Conservation (phyloP, 1,140 invertebrate genomes). For the Pachyrhynchus sulphureomaculatus region DNA sequence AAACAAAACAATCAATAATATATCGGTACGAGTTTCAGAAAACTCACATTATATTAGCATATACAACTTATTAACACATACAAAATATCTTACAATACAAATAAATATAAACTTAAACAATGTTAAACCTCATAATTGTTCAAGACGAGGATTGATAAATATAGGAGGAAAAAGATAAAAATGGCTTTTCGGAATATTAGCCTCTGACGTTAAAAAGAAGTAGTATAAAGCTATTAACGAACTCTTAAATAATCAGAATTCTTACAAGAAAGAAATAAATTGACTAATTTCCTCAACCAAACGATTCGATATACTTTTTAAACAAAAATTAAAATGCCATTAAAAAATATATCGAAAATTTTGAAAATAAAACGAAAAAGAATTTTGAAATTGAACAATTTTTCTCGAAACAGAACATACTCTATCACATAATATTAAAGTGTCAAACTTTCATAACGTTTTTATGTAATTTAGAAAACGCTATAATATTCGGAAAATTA, state of each 20-base stretch:
- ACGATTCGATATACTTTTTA: background rate
- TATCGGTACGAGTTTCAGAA: background rate
- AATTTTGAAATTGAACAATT: too few relatives aligned
- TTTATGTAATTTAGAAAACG: too few relatives aligned
- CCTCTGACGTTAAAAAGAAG: conserved; percentile 5
- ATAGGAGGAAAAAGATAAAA: too few relatives aligned
- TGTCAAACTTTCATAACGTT: too few relatives aligned
- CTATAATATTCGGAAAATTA: too few relatives aligned
- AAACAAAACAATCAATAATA: background rate
- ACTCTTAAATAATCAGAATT: background rate
- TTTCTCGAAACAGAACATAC: too few relatives aligned
- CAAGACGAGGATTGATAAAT: too few relatives aligned
- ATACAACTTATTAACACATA: conserved; percentile 1
- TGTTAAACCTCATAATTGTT: background rate
- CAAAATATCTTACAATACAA: background rate
- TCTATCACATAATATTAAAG: too few relatives aligned
- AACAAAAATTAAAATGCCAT: too few relatives aligned
- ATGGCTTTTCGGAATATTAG: conserved; percentile 20
- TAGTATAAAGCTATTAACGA: conserved; percentile 2
- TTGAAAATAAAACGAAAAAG: too few relatives aligned
- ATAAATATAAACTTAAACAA: background rate
- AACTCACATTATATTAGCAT: background rate
- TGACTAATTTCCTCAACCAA: conserved; percentile 8
- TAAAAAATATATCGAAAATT: too few relatives aligned
- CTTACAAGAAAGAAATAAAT: background rate